A percentile compares a stretch with the other conserved stretches of the same genome.
phyloP scores from a whole-genome alignment of 2,888 invertebrate genomes.

The Chesias legatella region DNA sequence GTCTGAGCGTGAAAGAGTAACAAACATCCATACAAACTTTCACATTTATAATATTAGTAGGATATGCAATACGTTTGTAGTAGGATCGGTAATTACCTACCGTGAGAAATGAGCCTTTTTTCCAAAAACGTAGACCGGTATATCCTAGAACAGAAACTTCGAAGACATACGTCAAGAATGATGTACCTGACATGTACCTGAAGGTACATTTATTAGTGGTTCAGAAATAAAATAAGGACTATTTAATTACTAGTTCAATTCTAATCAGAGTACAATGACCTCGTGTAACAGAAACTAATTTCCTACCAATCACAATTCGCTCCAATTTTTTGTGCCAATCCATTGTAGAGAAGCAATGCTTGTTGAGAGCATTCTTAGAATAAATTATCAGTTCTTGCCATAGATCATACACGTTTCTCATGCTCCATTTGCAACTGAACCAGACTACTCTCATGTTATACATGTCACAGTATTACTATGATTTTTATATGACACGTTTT shows the following conservation, averaged over 20 bases:
- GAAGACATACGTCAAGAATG: no score
- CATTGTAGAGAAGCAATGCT: constrained; percentile 3
- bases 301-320: constrained; percentile 16
- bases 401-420: constrained; percentile 8
- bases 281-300: constrained; percentile 11
- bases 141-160: no score
- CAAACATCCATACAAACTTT: no score
- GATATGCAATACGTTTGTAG: not conserved
- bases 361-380: constrained; percentile 10
- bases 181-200: no score
- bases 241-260: no score
- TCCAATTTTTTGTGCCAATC: constrained; percentile 18
- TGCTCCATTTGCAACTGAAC: constrained; percentile 15
- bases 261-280: constrained; percentile 7
- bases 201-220: no score
- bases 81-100: no score
- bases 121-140: no score
- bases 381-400: constrained; percentile 9
- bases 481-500: not conserved
- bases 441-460: constrained; percentile 10
- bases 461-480: not conserved
- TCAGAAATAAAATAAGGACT: no score
- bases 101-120: no score
- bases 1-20: no score
- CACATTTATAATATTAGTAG: no score